Percentiles rank a stretch among this genome's conserved stretches.
Evolutionary conservation across 2,113 vertebrate species (phyloP).

Genomic region (Buteo buteo): DNA sequence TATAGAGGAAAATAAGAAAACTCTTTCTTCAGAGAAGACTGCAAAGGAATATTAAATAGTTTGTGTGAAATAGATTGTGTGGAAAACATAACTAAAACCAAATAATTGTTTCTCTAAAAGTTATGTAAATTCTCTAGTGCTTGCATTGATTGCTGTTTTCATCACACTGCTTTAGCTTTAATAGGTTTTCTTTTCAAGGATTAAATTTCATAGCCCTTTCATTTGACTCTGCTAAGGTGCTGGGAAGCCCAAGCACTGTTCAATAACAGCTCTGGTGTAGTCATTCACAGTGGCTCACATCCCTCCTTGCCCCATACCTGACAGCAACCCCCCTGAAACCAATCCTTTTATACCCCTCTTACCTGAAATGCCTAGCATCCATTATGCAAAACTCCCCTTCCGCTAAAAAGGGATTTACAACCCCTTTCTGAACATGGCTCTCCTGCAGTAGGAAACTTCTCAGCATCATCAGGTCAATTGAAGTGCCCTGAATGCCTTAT

Average conservation of each 20-base stretch:
- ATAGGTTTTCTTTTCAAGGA: neutral
- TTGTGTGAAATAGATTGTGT: neutral
- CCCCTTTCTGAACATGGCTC: neutral
- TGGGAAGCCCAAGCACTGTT: neutral
- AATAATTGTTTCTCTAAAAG: neutral
- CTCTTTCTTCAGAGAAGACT: neutral
- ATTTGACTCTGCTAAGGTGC: neutral
- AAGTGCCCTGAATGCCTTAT: neutral
- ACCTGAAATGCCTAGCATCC: neutral
- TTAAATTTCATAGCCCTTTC: neutral
- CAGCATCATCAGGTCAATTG: accelerated
- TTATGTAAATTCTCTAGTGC: neutral
- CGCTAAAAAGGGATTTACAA: neutral
- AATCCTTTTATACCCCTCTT: neutral
- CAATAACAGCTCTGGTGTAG: neutral
- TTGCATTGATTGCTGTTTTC: neutral
- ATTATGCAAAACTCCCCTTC: neutral
- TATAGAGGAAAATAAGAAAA: neutral
- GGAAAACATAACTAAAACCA: neutral
- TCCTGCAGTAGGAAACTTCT: neutral
- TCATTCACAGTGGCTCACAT: neutral
- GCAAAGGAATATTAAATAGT: neutral
- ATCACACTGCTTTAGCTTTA: neutral
- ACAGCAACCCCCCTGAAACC: neutral
- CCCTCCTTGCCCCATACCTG: neutral